Evolutionary conservation across 2,797 vertebrate species (phyloP).

Genomic region (Sparus aurata): DNA sequence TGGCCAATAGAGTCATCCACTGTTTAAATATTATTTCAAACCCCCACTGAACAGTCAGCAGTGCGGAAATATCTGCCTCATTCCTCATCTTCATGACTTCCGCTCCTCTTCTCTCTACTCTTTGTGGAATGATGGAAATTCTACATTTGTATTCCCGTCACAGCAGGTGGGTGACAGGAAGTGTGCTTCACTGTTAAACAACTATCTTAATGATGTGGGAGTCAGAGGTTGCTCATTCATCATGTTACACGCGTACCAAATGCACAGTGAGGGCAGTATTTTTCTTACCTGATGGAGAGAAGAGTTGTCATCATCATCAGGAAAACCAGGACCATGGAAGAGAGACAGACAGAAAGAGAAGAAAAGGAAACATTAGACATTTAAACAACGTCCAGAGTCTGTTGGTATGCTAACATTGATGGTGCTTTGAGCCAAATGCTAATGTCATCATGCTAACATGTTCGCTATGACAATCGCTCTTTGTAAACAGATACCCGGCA

Average conservation of each 20-base stretch:
- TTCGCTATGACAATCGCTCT: no score
- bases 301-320: constrained; percentile 10
- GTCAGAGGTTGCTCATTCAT: constrained; percentile 1
- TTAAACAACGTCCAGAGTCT: background rate
- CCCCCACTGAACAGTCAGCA: constrained; percentile 38
- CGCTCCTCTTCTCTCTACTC: constrained; percentile 34
- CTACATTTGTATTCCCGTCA: constrained; percentile 24
- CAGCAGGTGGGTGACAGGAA: constrained; percentile 26
- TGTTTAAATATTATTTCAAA: constrained; percentile 63
- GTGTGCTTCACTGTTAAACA: constrained; percentile 9
- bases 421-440: background rate
- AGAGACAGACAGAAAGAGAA: constrained; percentile 5
- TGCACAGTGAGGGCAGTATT: background rate
- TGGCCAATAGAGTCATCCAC: constrained; percentile 46
- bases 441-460: background rate
- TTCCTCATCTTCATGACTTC: constrained; percentile 52
- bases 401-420: background rate
- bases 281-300: constrained; percentile 65
- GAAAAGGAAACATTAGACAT: constrained; percentile 18
- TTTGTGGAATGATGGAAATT: constrained; percentile 43
- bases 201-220: background rate
- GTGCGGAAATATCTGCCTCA: constrained; percentile 49
- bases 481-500: no score
- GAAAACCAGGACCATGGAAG: constrained; percentile 23
- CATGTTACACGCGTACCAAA: constrained; percentile 13